Percentiles rank a stretch among this genome's conserved stretches.
Evolutionary conservation across 2,888 invertebrate genomes (phyloP).

Genomic region (Aethes cnicana): DNA sequence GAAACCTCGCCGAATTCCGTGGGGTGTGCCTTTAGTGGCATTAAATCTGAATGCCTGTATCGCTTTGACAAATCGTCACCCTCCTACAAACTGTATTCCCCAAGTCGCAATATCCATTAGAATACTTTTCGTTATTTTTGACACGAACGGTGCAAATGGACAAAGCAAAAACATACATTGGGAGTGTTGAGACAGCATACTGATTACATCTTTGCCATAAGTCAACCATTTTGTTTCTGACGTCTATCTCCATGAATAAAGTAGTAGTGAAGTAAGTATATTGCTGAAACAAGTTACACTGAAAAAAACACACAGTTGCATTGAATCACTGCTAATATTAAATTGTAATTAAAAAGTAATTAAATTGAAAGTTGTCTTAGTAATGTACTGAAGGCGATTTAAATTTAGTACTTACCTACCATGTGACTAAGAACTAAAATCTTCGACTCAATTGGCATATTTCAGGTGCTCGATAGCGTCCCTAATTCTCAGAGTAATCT

Average conservation of each 20-base stretch:
- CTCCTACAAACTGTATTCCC: slow-evolving; percentile 39
- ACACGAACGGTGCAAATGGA: background rate
- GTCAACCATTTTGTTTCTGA: too few relatives aligned
- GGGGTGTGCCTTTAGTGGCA: slow-evolving; percentile 43
- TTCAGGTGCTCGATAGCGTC: background rate
- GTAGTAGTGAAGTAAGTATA: too few relatives aligned
- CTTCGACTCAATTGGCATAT: too few relatives aligned
- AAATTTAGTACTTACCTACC: too few relatives aligned
- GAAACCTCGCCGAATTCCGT: slow-evolving; percentile 40
- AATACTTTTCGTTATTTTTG: background rate
- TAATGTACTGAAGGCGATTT: too few relatives aligned
- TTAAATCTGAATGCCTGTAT: slow-evolving; percentile 53
- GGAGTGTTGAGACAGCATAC: background rate
- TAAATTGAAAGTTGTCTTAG: too few relatives aligned
- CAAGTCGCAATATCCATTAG: slow-evolving; percentile 19
- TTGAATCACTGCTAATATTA: too few relatives aligned
- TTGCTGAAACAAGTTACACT: too few relatives aligned
- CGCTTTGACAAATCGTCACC: slow-evolving; percentile 56
- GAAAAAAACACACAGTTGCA: too few relatives aligned
- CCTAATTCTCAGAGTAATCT: slow-evolving; percentile 3
- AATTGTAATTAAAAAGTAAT: too few relatives aligned
- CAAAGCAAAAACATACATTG: background rate
- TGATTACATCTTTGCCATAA: slow-evolving; percentile 5
- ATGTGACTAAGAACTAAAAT: too few relatives aligned
- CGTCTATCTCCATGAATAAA: background rate